Conservation (phyloP, 2,113 vertebrate genomes). For the Peucedramus taeniatus region DNA sequence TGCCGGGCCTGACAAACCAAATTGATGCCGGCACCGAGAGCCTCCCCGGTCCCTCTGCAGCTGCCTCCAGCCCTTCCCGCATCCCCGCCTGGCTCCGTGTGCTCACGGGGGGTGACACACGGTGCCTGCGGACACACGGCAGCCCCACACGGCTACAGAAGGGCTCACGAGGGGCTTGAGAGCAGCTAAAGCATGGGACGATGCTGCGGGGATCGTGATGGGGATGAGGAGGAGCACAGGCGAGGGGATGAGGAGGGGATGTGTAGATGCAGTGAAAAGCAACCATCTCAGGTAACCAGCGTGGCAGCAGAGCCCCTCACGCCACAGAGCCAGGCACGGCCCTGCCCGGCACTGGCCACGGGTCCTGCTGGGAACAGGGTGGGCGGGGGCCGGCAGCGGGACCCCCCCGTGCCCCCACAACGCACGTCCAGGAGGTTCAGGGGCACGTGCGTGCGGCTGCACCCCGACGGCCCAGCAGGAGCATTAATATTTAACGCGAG, state of each 20-base stretch:
- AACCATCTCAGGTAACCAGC: fast-evolving
- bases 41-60: neutral
- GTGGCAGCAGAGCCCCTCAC: neutral
- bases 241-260: neutral
- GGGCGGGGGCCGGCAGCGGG: neutral
- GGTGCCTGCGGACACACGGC: fast-evolving
- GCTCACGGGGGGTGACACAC: fast-evolving
- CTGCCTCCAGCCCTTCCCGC: neutral
- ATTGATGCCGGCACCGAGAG: conserved; percentile 46
- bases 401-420: fast-evolving
- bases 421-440: fast-evolving
- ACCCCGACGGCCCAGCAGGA: neutral
- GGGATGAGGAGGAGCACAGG: neutral
- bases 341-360: neutral
- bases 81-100: neutral
- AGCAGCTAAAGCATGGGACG: fast-evolving
- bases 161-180: neutral
- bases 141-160: fast-evolving
- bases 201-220: fast-evolving
- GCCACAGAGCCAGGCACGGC: fast-evolving
- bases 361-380: fast-evolving
- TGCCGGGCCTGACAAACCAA: conserved; percentile 27
- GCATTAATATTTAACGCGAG: conserved; percentile 36
- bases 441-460: neutral
- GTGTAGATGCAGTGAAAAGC: neutral